These are phyloP conservation scores for Caenorhabditis remanei DNA, from an alignment of 1,140 invertebrate species.

Conservation along the genomic window DNA sequence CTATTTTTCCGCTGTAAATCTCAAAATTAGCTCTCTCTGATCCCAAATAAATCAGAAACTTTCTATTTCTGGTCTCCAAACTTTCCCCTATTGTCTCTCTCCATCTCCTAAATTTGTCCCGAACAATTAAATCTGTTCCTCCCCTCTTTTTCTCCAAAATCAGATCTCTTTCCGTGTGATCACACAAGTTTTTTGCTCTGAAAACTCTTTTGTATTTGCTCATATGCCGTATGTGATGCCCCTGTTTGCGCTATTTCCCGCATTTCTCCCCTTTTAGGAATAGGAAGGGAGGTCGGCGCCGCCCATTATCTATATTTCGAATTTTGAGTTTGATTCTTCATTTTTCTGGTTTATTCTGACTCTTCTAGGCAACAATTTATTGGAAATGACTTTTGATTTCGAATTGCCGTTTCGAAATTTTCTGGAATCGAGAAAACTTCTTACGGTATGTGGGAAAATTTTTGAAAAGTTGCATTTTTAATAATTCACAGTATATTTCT, in stretches of 20 bases:
- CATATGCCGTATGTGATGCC: neutral
- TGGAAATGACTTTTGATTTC: conserved; percentile 21
- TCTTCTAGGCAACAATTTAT: neutral
- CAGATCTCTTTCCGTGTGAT: neutral
- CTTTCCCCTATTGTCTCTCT: neutral
- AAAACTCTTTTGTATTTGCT: conserved; percentile 50
- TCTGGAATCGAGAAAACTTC: conserved; percentile 32
- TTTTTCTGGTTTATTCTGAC: neutral
- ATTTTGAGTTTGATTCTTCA: neutral
- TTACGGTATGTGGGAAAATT: neutral
- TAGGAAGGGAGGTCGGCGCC: conserved; percentile 4
- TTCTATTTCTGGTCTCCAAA: conserved; percentile 17
- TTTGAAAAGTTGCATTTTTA: no score
- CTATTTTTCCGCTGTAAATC: no score
- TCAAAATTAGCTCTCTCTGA: no score
- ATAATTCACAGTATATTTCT: no score
- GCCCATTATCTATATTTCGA: conserved; percentile 1
- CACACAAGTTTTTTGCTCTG: conserved; percentile 17
- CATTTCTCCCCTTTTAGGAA: neutral
- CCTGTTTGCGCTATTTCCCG: conserved; percentile 1
- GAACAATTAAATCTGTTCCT: conserved; percentile 17
- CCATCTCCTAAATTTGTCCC: neutral
- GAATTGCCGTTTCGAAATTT: conserved; percentile 46
- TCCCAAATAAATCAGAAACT: neutral
- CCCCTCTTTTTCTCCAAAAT: neutral